These are phyloP conservation scores for Sakesphorus luctuosus DNA, from an alignment of 2,113 vertebrate species.

Conservation along the genomic window DNA sequence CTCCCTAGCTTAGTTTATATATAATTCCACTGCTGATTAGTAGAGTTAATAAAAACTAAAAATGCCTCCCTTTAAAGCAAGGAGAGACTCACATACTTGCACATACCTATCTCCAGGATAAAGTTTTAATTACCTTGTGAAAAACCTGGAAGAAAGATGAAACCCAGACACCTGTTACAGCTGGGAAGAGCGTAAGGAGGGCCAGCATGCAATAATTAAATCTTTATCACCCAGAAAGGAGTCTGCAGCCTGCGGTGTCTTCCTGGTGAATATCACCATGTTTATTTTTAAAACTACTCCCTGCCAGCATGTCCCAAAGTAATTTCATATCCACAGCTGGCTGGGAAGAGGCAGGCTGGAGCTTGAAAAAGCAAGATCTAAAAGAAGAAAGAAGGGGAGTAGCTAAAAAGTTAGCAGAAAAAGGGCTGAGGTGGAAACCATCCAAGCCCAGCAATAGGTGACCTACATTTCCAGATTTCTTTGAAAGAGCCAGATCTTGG, in stretches of 20 bases:
- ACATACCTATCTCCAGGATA: slow-evolving; percentile 1
- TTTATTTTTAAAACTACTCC: slow-evolving; percentile 61
- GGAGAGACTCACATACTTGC: not conserved
- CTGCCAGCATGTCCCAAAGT: slow-evolving; percentile 23
- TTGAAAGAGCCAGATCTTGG: not conserved
- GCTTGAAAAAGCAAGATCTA: slow-evolving; percentile 4
- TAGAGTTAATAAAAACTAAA: slow-evolving; percentile 42
- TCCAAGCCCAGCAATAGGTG: not conserved
- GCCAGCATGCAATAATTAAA: slow-evolving; percentile 37
- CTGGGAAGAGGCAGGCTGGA: not conserved
- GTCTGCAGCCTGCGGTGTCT: not conserved
- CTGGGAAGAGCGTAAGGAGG: not conserved
- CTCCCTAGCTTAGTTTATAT: slow-evolving; percentile 1
- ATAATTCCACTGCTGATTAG: slow-evolving; percentile 35
- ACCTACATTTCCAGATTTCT: not conserved
- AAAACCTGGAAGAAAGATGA: slow-evolving; percentile 19
- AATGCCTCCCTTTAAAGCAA: slow-evolving; percentile 10
- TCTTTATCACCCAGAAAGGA: slow-evolving; percentile 37
- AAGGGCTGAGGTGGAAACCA: not conserved
- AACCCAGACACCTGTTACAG: slow-evolving; percentile 39
- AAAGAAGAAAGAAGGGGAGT: not conserved
- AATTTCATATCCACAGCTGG: slow-evolving; percentile 13
- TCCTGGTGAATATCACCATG: slow-evolving; percentile 32
- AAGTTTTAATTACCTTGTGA: slow-evolving; percentile 52
- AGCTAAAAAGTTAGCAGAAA: not conserved